phyloP scores from a whole-genome alignment of 2,797 vertebrate species.

The Parotocinclus haroldoi region DNA sequence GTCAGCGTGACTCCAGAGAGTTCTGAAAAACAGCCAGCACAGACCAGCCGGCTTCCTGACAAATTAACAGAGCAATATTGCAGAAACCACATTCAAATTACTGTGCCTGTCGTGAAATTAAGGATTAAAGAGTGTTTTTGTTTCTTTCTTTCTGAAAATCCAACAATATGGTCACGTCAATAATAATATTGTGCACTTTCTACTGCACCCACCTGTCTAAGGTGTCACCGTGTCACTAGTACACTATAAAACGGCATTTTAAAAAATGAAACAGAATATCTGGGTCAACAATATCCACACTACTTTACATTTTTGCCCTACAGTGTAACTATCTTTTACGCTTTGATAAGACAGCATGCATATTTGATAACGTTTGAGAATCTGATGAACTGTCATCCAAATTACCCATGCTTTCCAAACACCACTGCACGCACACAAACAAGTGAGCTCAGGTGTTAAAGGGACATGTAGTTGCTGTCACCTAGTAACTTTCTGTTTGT shows the following conservation, averaged over 20 bases:
- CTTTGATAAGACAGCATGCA: not conserved
- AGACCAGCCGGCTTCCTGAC: not conserved
- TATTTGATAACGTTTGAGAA: not conserved
- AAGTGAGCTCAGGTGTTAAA: constrained; percentile 11
- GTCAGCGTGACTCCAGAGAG: constrained; percentile 6
- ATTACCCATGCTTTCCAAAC: not conserved
- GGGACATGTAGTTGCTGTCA: not conserved
- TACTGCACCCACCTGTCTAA: not conserved
- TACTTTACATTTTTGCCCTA: not conserved
- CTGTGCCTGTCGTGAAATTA: not conserved
- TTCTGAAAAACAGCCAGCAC: constrained; percentile 7
- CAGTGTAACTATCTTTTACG: not conserved
- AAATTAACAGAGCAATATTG: not conserved
- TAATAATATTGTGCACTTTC: not conserved
- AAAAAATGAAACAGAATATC: no score
- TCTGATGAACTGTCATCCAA: not conserved
- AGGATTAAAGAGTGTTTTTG: no score
- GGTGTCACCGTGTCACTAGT: no score
- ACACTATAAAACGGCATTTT: no score
- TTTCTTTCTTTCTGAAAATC: no score
- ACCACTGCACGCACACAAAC: constrained; percentile 8
- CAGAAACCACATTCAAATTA: not conserved
- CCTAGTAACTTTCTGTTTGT: constrained; percentile 16
- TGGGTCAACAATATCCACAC: no score
- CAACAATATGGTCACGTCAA: not conserved